phyloP scores from a whole-genome alignment of 2,888 invertebrate genomes.

The Lampropteryx suffumata region DNA sequence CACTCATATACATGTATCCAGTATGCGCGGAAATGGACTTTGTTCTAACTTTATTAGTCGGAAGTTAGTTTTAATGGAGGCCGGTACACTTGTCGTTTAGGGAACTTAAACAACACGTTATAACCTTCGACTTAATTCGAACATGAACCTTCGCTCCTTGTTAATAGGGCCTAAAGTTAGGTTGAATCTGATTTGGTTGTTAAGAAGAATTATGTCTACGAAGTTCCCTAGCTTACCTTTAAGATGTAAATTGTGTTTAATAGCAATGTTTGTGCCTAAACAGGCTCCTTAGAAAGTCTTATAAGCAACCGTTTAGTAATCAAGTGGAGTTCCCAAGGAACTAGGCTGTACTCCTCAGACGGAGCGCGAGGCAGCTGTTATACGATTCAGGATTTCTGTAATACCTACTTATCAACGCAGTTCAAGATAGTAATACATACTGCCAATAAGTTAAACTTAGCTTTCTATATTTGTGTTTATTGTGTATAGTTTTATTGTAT shows the following conservation, averaged over 20 bases:
- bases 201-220: constrained; percentile 31
- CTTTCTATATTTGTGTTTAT: no score
- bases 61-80: constrained; percentile 58
- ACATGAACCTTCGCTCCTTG: constrained; percentile 28
- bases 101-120: constrained; percentile 31
- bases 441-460: no score
- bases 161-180: constrained; percentile 29
- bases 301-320: constrained; percentile 28
- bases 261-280: constrained; percentile 29
- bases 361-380: no score
- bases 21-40: constrained; percentile 55
- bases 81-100: constrained; percentile 42
- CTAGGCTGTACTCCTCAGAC: no score
- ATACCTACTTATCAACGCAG: no score
- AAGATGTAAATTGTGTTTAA: constrained; percentile 36
- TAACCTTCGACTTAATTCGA: constrained; percentile 18
- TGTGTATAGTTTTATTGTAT: no score
- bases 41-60: constrained; percentile 56
- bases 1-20: constrained; percentile 41
- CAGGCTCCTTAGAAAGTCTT: constrained; percentile 32
- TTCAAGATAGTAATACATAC: no score
- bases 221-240: constrained; percentile 31
- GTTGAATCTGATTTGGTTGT: constrained; percentile 36
- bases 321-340: constrained; percentile 17
- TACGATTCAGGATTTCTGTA: no score